Evolutionary conservation across 2,888 invertebrate genomes (phyloP).

Genomic region (Eupithecia pulchellata): DNA sequence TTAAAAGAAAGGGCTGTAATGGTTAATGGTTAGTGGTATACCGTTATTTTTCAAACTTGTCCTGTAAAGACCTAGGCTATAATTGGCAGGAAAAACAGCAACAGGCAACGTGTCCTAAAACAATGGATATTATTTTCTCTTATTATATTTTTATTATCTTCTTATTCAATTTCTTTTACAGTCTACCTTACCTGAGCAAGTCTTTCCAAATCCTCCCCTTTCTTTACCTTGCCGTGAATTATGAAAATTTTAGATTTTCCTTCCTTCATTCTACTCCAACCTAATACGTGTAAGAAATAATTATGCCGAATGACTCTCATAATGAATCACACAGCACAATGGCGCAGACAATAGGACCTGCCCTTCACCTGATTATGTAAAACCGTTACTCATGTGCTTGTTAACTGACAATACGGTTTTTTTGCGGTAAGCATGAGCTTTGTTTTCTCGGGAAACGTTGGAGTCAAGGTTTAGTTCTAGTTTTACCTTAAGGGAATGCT

Average conservation of each 20-base stretch:
- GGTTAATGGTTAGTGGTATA: background rate
- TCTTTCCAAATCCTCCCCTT: background rate
- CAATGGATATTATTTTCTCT: background rate
- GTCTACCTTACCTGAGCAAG: background rate
- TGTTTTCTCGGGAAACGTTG: constrained; percentile 23
- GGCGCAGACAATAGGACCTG: constrained; percentile 40
- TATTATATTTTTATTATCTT: background rate
- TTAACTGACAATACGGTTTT: constrained; percentile 42
- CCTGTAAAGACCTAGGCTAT: no score
- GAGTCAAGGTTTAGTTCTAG: constrained; percentile 13
- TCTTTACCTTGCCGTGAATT: background rate
- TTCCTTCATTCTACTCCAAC: background rate
- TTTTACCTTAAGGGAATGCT: background rate
- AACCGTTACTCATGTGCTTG: constrained; percentile 44
- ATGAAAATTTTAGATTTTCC: background rate
- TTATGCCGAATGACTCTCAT: constrained; percentile 41
- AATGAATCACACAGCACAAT: constrained; percentile 40
- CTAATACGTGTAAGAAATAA: constrained; percentile 25
- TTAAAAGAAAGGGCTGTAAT: background rate
- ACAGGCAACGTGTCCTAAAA: no score
- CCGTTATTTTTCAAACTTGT: background rate
- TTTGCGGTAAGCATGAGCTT: constrained; percentile 38
- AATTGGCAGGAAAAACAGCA: no score
- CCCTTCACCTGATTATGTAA: constrained; percentile 64
- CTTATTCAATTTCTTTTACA: background rate